A percentile compares a stretch with the other conserved stretches of the same genome.
phyloP scores from a whole-genome alignment of 1,140 invertebrate species.

The Drosophila rufa region DNA sequence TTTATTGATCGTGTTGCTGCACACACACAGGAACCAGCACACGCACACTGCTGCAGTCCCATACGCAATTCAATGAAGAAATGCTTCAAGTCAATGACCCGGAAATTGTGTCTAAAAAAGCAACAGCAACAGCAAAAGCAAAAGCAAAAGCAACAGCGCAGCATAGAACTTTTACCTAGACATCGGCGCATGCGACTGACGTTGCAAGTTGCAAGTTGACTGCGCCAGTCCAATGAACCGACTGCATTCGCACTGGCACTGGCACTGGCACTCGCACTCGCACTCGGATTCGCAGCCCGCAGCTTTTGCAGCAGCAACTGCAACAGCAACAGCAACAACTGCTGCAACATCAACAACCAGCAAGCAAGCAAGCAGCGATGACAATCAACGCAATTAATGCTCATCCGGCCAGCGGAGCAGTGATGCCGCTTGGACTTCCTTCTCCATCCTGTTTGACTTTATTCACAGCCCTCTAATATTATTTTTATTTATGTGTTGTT shows the following conservation, averaged over 20 bases:
- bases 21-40: slow-evolving; percentile 64
- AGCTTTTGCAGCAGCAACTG: slow-evolving; percentile 68
- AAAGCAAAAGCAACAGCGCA: slow-evolving; percentile 54
- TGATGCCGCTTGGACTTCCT: slow-evolving; percentile 42
- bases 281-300: slow-evolving; percentile 60
- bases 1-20: slow-evolving; percentile 81
- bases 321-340: slow-evolving; percentile 46
- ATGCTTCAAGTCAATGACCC: slow-evolving; percentile 83
- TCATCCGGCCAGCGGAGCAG: slow-evolving; percentile 69
- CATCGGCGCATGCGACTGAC: slow-evolving; percentile 66
- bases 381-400: slow-evolving; percentile 83
- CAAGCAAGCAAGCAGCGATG: slow-evolving; percentile 69
- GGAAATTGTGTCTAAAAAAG: slow-evolving; percentile 84
- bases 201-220: slow-evolving; percentile 47
- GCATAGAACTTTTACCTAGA: slow-evolving; percentile 78
- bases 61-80: slow-evolving; percentile 84
- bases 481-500: neutral
- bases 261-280: too few species aligned
- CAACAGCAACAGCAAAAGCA: slow-evolving; percentile 58
- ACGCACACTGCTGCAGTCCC: slow-evolving; percentile 66
- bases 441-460: slow-evolving; percentile 39
- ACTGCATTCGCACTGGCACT: slow-evolving; percentile 44
- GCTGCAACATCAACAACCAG: slow-evolving; percentile 47
- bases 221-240: slow-evolving; percentile 73
- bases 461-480: slow-evolving; percentile 18